Evolutionary conservation across 2,113 vertebrate genomes (phyloP), one percentile per base, ranked within the genome.

Genomic region (Arothron firmamentum): DNA sequence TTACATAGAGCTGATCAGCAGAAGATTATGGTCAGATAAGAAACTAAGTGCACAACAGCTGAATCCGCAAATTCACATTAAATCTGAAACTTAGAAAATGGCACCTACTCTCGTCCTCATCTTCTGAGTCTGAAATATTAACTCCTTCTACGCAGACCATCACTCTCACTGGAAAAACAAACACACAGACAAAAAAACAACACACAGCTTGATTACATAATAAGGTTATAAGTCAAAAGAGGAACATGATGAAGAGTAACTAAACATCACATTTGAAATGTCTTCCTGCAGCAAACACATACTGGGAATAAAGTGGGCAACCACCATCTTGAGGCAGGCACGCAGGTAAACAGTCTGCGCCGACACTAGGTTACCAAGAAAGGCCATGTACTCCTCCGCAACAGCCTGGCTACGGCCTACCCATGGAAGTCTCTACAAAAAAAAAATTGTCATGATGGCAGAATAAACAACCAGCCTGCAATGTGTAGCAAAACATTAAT

Each of bases 291-390:
- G 45, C 11, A 1, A 17, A 45, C 68, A 79, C 91, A 80, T 81
- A 98, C 96, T 89, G 43, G 95, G 96, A 2, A 89, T 88, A 66
- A 98, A 98, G 60, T 94, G 91, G 1, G 90, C 93, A 23, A 93
- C 83, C 10, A 96, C 89, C 92, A 94, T 96, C 48, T 83, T 90
- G 6, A 99, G 93, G 72, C 95, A 98, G 0, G 94, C 81, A 55
- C 95, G 85, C 17, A 99, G 90, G 61, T 94, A 96, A 20, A 98
- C 93, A 0, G 96, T 99, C 86, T 99, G 97, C 1, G 96, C 97
- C 1, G 97, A 98, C 5, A 99, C 94, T 11, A 99, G 91, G 71
- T 96, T 97, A 25, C 93, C 86, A 46, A 99, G 93, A 70, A 99
- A 98, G 23, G 92, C 85, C 87, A 99, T 76, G 56, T 96, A 99